Evolutionary conservation across 2,888 invertebrate species (phyloP), one percentile per base, ranked within the genome.

Genomic region (Athalia cordata): DNA sequence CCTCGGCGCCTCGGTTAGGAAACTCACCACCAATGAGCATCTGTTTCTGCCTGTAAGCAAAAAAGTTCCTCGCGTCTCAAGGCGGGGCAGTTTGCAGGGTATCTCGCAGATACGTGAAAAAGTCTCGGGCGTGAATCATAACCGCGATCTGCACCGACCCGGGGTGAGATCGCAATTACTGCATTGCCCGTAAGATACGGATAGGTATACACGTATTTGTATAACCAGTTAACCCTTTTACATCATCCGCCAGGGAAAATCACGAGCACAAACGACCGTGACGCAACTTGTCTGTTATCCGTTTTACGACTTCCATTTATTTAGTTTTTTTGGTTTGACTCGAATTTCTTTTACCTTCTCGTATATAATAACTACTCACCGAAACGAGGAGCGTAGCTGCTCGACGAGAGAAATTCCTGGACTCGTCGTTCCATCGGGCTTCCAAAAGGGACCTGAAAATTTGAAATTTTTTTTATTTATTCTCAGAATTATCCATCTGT

Each of bases 371-470:
- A 0, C 5, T 78, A 91, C 92, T 92, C 87, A 93, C 92, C 80
- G 94, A 94, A 65, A 93, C 92, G 47, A 94, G 87, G 70, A 93
- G 91, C 79, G 93, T 92, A 0, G 92, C 91, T 11, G 93, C 92
- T 47, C 95, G 91, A 15, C 93, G 92, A 77, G 93, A 92, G 80
- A 94, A 92, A 84, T 93, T 91, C 86, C 91, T 92, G 86, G 90
- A 92, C 86, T 93, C 93, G 89, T 91, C 92, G 85, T 93, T 93
- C 93, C 93, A 93, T 85, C 91, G 91, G 74, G 92, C 91, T 83
- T 93, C 93, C 77, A 91, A 86, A 79, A 93, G 89, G 79, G 92
- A 91, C 86, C 93, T 93, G 89, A 7, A 91, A 72, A 15, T 59
- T 72, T 45, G 15, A 52, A 9, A 7, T 5, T 50, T 29, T 11